Evolutionary conservation across 2,888 invertebrate species (phyloP), one percentile per base, ranked within the genome.

Genomic region (Tuta absoluta): DNA sequence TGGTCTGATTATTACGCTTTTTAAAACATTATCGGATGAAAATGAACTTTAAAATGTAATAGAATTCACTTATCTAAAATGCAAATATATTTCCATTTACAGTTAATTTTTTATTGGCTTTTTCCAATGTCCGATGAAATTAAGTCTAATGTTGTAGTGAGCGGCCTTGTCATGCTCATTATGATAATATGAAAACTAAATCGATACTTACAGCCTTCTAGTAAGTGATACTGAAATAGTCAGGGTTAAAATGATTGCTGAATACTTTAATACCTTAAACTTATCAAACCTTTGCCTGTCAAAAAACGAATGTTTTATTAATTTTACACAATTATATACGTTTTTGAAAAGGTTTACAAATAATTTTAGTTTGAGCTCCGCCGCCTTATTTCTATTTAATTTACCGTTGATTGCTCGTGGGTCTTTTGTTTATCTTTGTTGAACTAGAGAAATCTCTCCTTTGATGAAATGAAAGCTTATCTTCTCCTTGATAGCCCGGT

Each of bases 381-480:
- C n/a, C 45, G 45, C 45, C 17, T n/a, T 17, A 45, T 45, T 45
- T 45, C 45, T 17, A 45, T n/a, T 45, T 45, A 12, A n/a, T 41
- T 41, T 12, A 14, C 14, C 14, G 12, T 5, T 33, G 10, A 5
- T 8, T 41, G n/a, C 45, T 0, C 4, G n/a, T 7, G 4, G 45
- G 0, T 11, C 45, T 7, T 45, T 45, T 45, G 45, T 45, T 45
- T 53, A 53, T 23, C 51, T 53, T 23, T 53, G 51, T 23, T 53
- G 51, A 23, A 24, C 51, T 23, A 53, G 51, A 53, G 24, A 53
- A 48, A 24, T 2, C 51, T 11, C 12, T 53, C 51, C 14, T 53
- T 23, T 24, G 23, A 53, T 53, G 4, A 53, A 53, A 24, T 53
- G 23, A 53, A 53, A 53, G 51, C 51, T 53, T 53, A 53, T 53